Evolutionary conservation across 1,140 invertebrate species (phyloP).

Genomic region (Polypedilum vanderplanki): DNA sequence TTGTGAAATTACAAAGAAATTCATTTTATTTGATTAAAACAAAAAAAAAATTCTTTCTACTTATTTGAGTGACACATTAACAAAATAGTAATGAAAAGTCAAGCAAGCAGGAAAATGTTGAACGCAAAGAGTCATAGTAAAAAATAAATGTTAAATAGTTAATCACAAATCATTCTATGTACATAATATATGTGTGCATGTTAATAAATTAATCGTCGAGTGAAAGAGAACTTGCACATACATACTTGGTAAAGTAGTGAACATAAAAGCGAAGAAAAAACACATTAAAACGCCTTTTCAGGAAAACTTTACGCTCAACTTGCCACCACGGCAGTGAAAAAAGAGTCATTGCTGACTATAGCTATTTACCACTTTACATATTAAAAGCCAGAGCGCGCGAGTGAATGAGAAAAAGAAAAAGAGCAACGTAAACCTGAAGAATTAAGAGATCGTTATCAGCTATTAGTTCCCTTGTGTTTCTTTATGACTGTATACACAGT

Average conservation of each 20-base stretch:
- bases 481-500: neutral
- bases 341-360: conserved; percentile 1
- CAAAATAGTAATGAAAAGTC: neutral
- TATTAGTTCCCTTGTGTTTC: conserved; percentile 25
- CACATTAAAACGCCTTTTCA: conserved; percentile 8
- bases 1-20: neutral
- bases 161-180: neutral
- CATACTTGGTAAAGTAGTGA: neutral
- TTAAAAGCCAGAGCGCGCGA: neutral
- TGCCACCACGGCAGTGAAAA: conserved; percentile 4
- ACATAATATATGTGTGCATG: neutral
- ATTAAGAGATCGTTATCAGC: conserved; percentile 27
- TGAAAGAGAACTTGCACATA: too few relatives aligned
- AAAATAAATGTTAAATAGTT: neutral
- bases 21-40: neutral
- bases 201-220: too few relatives aligned
- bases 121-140: neutral
- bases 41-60: neutral
- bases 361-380: conserved; percentile 15
- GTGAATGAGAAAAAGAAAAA: neutral
- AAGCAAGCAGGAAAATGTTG: conserved; percentile 10
- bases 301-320: conserved; percentile 1
- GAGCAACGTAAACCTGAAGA: conserved; percentile 20
- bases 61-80: conserved; percentile 22
- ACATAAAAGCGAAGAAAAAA: conserved; percentile 8